Evolutionary conservation across 2,797 vertebrate species (phyloP).

Genomic region (Peromyscus attwateri): DNA sequence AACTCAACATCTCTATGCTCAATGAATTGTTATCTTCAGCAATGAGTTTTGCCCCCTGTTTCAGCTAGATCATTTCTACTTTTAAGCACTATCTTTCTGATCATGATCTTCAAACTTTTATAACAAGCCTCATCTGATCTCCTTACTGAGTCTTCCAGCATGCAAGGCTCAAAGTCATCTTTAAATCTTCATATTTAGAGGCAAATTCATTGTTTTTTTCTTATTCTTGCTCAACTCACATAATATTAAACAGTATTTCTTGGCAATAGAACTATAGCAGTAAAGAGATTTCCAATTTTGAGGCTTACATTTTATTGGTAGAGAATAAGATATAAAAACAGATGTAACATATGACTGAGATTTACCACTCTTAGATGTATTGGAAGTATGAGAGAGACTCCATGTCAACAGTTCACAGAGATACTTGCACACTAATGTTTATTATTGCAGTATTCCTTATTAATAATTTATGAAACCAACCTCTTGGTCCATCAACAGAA

Average conservation of each 20-base stretch:
- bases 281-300: constrained; percentile 22
- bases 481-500: background rate
- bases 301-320: constrained; percentile 30
- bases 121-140: too few relatives aligned
- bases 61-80: too few relatives aligned
- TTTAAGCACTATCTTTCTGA: too few relatives aligned
- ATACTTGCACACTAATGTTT: background rate
- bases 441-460: background rate
- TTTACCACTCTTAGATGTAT: background rate
- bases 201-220: constrained; percentile 28
- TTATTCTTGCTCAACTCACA: background rate
- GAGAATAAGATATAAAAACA: background rate
- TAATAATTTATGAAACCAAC: background rate
- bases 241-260: background rate
- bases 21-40: too few relatives aligned
- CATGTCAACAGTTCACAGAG: background rate
- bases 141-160: too few relatives aligned
- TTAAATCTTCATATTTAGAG: background rate
- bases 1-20: too few relatives aligned
- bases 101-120: too few relatives aligned
- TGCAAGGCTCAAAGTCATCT: too few relatives aligned
- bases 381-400: background rate
- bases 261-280: background rate
- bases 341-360: background rate
- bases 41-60: too few relatives aligned